Evolutionary conservation across 2,797 vertebrate species (phyloP), one percentile per base, ranked within the genome.

Genomic region (Morus bassanus): DNA sequence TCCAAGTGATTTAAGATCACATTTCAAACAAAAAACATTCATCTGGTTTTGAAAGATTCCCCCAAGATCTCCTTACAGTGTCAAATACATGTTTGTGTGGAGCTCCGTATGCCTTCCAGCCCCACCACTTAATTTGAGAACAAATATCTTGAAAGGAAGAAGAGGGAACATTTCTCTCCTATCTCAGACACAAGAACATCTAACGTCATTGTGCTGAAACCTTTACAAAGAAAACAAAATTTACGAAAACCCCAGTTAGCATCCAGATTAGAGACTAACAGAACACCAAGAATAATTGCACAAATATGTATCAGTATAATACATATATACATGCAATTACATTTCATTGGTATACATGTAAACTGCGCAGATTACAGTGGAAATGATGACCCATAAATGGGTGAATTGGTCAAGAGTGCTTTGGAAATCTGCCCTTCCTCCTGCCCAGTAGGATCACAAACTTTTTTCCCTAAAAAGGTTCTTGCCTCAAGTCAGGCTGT

Each of bases 41-140:
- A 89, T 23, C 30, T 80, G 45, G 75, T 89, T 96, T 92, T 85
- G 53, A 93, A 94, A 89, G 80, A 93, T 91, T 67, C 61, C 60
- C 72, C 41, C 28, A 80, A 61, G 68, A 75, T 46, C 35, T 81
- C 65, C 95, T 70, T 45, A 74, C 4, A 41, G 28, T 31, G 37
- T 80, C 61, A 90, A 69, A 53, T 9, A 69, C 31, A 56, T 7
- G n/a, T 81, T 68, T 88, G 50, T 63, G 31, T 61, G 43, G 51
- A 80, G 81, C 39, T 80, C 61, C 54, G 33, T 43, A 56, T 64
- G 68, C 54, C 69, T 91, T 78, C 75, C 85, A 86, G 43, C 9
- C 45, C 30, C 46, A 91, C 8, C 51, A 94, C 11, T n/a, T n/a
- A n/a, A n/a, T n/a, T 1, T 67, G 24, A 88, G 45, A 91, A 85